Evolutionary conservation across 1,140 invertebrate genomes (phyloP), one percentile per base, ranked within the genome.

Genomic region (Conopomorpha cramerella): DNA sequence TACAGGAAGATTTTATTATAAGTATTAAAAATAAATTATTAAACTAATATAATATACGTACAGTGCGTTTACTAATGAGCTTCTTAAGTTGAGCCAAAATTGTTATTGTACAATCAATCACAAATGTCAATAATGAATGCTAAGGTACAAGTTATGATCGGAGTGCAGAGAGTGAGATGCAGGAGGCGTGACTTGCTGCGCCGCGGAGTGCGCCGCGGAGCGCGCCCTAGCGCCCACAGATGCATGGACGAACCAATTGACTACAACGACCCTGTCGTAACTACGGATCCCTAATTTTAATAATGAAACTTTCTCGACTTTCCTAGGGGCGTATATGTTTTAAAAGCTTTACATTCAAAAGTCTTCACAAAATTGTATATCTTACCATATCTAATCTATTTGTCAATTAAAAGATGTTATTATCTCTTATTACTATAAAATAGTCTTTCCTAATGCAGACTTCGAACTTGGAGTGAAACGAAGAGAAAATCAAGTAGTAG

Each of bases 341-440:
- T 55, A 63, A 60, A 68, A 66, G 60, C 60, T 63, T 68, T 60
- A 66, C 52, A 58, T 61, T 60, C 48, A 61, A 66, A 61, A 68
- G 59, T 62, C 59, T 68, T 66, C 55, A 67, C 60, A 68, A 68
- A 56, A 60, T 65, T 61, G 64, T 68, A 68, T 63, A 68, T 65
- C 56, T 66, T 67, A 66, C 50, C 49, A 51, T 64, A 64, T 27
- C 55, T 55, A 64, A 62, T 55, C 43, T 43, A 34, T 54, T 42
- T 47, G 32, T 63, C 50, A 65, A 63, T 61, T 55, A 63, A 65
- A 58, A 57, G 51, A 51, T 55, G 62, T 53, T 64, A 55, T 62
- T 61, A 62, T 62, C 49, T 43, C 59, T 65, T 67, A 65, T 39
- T 23, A 33, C 51, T 65, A 65, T 34, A 58, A 58, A 58, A 48